Base-by-base conservation (phyloP, 2,888 invertebrate species). In the Aproaerema taeniolella region DNA sequence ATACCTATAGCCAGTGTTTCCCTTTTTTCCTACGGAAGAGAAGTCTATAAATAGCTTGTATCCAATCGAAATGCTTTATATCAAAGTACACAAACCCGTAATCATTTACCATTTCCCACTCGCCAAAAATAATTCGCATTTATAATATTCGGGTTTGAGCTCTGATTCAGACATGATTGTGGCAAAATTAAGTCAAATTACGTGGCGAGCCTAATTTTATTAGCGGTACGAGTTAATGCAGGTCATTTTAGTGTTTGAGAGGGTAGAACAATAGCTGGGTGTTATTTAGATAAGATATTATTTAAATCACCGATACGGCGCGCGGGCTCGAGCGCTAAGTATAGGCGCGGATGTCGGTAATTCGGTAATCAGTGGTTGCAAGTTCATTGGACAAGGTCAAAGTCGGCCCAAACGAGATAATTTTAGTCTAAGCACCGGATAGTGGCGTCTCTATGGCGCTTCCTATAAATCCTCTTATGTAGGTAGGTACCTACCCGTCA, bases 271-370 rank as follows among this genome's bases (percentile, higher is more conserved):
- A 81, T 81, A 79, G 63, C 62, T 62, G 63, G 68, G 67, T 79
- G 79, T 82, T 83, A 82, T 83, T 83, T 81, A 78, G 79, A 75
- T 79, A 79, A 79, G 72, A 81, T 85, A 82, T 85, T 83, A 86
- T 86, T 83, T 82, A 82, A 85, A 85, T 81, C 81, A 72, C 35
- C 41, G 49, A 47, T 52, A 28, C 16, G 35, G 28, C 34, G 55
- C 34, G 55, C 35, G 55, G 55, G 56, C 53, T 54, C 50, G 67
- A 63, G 67, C 61, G 60, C n/a, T 86, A 86, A 86, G 79, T 86
- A 86, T 86, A 86, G 85, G 62, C 66, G 65, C 72, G 61, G 61
- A 60, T 56, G 62, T 60, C 47, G 73, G 83, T 86, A 85, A 86
- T 86, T 86, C 74, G 82, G 85, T 86, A 86, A 86, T 86, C 69